Conservation (phyloP, 2,888 invertebrate genomes). For the Oscheius sp. region DNA sequence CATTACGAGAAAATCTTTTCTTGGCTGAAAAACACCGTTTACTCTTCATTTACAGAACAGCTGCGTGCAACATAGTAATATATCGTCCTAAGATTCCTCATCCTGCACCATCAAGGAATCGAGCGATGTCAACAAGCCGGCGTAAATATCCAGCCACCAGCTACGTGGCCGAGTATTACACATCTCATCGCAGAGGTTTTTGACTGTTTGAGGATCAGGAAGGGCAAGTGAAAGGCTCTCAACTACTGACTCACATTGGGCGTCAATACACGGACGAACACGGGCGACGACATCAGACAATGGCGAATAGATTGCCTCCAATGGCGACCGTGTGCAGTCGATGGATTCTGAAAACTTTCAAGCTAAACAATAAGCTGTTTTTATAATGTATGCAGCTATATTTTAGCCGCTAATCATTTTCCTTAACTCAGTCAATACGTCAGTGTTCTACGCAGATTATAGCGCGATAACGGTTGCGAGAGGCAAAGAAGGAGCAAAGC, state of each 20-base stretch:
- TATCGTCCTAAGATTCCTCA: neutral
- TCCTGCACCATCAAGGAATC: neutral
- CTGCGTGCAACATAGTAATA: neutral
- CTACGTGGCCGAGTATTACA: conserved; percentile 22
- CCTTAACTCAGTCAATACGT: conserved; percentile 18
- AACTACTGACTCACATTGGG: conserved; percentile 50
- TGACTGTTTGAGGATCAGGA: neutral
- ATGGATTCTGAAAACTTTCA: conserved; percentile 44
- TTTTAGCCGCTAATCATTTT: neutral
- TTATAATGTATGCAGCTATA: neutral
- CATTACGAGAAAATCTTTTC: conserved; percentile 57
- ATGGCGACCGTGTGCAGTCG: conserved; percentile 45
- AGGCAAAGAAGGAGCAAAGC: conserved; percentile 7
- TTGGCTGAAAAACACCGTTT: conserved; percentile 43
- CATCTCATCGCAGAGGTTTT: neutral
- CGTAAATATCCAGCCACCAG: neutral
- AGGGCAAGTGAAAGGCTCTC: neutral
- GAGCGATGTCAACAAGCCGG: conserved; percentile 13
- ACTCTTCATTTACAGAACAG: neutral
- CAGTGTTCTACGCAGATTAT: conserved; percentile 22
- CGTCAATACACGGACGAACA: conserved; percentile 55
- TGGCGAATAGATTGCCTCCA: conserved; percentile 54
- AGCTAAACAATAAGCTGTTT: no score
- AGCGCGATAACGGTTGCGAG: conserved; percentile 8
- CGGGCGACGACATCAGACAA: conserved; percentile 48